Evolutionary conservation across 2,797 vertebrate genomes (phyloP), one percentile per base, ranked within the genome.

Genomic region (Urophycis tenuis): DNA sequence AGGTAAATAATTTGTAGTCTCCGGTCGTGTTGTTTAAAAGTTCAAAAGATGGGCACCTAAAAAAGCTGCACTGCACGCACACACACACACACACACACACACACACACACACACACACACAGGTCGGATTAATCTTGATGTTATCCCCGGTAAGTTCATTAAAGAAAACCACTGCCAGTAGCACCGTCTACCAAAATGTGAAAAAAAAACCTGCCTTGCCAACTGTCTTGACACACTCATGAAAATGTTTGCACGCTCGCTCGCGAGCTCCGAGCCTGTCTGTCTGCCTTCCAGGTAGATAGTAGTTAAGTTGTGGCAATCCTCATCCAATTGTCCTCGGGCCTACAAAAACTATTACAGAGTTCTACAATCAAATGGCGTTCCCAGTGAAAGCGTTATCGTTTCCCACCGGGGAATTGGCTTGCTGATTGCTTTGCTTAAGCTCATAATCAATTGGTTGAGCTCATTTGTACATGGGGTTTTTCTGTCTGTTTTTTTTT

Each of bases 371-470:
- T 53, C 45, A 7, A 73, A 25, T 15, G 49, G 49, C 34, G 64
- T 60, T 17, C 74, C 30, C 74, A 74, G 19, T 64, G 32, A 33
- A 35, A 60, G 31, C 12, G 73, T 32, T 17, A 32, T 74, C 31
- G 49, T 74, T 74, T 74, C 19, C 19, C 45, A 64, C 49, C 5
- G 19, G 31, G 73, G 31, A 74, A 74, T 74, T 74, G 49, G 22
- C 74, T 9, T 22, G 45, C 9, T 60, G 30, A 74, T 64, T 34
- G 49, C 49, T 33, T 34, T 74, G 30, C 31, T 74, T 32, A 74
- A 32, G 45, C 45, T 74, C 74, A 60, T 74, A 74, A 64, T 74
- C 49, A 74, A 74, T 34, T 60, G 74, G 49, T 60, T 22, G 32
- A n/a, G 32, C 45, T 74, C 49, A 60, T 74, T 74, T 74, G 74